A percentile compares a stretch with the other conserved stretches of the same genome.
phyloP scores from a whole-genome alignment of 2,113 vertebrate species.

The Micronycteris hirsuta region DNA sequence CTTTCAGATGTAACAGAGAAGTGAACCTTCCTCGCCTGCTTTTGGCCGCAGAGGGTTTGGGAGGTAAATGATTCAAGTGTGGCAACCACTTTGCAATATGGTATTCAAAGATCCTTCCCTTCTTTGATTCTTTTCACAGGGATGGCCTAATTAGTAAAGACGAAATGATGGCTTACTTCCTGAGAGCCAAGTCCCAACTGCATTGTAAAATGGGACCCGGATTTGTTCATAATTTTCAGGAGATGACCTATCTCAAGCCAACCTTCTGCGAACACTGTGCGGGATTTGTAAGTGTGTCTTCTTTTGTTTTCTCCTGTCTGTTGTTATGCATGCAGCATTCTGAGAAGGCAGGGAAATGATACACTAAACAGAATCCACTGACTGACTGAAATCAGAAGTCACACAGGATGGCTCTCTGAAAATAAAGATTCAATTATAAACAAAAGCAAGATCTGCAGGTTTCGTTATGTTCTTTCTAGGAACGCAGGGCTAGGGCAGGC shows the following conservation, averaged over 20 bases:
- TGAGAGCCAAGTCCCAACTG: slow-evolving; percentile 94
- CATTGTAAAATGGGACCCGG: slow-evolving; percentile 97
- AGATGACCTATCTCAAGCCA: slow-evolving; percentile 97
- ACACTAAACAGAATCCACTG: background rate
- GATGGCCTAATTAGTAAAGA: slow-evolving; percentile 98
- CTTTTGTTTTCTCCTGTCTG: background rate
- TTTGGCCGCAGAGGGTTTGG: background rate
- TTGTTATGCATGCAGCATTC: background rate
- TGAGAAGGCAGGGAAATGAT: background rate
- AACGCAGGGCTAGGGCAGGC: background rate
- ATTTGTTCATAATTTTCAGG: slow-evolving; percentile 97
- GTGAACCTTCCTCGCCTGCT: background rate
- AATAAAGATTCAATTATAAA: background rate
- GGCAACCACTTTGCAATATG: background rate
- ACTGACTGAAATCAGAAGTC: background rate
- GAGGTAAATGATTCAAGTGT: background rate
- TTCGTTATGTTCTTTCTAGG: background rate
- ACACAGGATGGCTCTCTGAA: background rate
- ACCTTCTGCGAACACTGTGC: slow-evolving; percentile 99
- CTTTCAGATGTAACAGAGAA: background rate
- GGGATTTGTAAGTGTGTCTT: slow-evolving; percentile 92
- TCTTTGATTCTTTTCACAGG: slow-evolving; percentile 76
- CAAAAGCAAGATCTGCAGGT: background rate
- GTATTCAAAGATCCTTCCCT: slow-evolving; percentile 6
- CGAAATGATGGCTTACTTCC: slow-evolving; percentile 98